These are phyloP conservation scores for Athripsodes cinereus DNA, from an alignment of 2,888 invertebrate genomes.

Conservation along the genomic window DNA sequence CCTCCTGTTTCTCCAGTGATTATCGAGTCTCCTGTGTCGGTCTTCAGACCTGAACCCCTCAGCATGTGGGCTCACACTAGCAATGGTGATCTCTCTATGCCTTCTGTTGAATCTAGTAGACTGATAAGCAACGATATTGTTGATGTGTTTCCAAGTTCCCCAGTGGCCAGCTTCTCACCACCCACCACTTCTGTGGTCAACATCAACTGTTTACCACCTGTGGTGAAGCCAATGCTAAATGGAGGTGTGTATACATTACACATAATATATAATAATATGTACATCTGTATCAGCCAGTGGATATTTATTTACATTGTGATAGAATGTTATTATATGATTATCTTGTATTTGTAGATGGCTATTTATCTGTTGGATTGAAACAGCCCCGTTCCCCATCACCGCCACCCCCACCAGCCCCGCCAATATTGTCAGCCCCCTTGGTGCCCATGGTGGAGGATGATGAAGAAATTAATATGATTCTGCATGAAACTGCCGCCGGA, in stretches of 20 bases:
- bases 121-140: constrained; percentile 36
- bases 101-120: constrained; percentile 16
- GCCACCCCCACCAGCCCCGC: constrained; percentile 23
- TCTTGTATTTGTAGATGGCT: constrained; percentile 37
- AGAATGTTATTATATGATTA: background rate
- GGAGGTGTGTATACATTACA: constrained; percentile 36
- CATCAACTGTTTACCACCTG: constrained; percentile 40
- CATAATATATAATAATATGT: background rate
- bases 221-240: constrained; percentile 48
- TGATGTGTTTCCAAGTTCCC: constrained; percentile 33
- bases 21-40: constrained; percentile 14
- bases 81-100: constrained; percentile 22
- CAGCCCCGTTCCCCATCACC: constrained; percentile 26
- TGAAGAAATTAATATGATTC: constrained; percentile 31
- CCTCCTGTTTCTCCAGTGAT: constrained; percentile 29
- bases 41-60: constrained; percentile 19
- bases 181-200: constrained; percentile 33
- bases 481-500: constrained; percentile 23
- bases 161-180: constrained; percentile 32
- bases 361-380: constrained; percentile 43
- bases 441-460: constrained; percentile 32
- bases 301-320: background rate
- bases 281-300: background rate
- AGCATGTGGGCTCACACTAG: constrained; percentile 21
- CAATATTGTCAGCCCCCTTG: constrained; percentile 16